Evolutionary conservation across 2,888 invertebrate species (phyloP).

Genomic region (Dasysyrphus tricinctus): DNA sequence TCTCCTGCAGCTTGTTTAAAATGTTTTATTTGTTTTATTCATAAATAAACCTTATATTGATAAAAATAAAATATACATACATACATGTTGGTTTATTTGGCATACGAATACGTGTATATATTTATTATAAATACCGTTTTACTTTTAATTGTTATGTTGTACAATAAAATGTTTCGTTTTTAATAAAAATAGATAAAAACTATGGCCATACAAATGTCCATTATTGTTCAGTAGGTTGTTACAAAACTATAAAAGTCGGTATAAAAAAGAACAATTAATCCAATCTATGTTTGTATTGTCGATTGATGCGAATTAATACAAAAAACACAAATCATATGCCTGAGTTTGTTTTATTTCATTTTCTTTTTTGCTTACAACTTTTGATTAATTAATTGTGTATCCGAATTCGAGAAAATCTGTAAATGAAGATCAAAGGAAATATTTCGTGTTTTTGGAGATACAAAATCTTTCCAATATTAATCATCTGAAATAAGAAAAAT

Average conservation of each 20-base stretch:
- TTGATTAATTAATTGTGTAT: neutral
- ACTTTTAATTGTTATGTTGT: slow-evolving; percentile 5
- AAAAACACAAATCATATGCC: slow-evolving; percentile 1
- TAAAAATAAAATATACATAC: neutral
- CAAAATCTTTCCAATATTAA: neutral
- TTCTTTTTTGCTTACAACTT: neutral
- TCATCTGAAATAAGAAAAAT: neutral
- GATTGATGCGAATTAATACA: slow-evolving; percentile 11
- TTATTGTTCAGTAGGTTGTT: slow-evolving; percentile 51
- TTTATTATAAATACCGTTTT: slow-evolving; percentile 33
- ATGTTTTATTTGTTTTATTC: neutral
- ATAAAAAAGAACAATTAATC: slow-evolving; percentile 16
- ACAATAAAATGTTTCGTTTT: neutral
- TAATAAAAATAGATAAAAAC: slow-evolving; percentile 38
- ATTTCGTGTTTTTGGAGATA: neutral
- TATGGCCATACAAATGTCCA: slow-evolving; percentile 23
- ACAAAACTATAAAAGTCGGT: slow-evolving; percentile 20
- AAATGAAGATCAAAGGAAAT: slow-evolving; percentile 8
- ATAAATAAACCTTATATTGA: neutral
- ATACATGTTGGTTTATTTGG: slow-evolving; percentile 24
- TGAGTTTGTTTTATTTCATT: slow-evolving; percentile 20
- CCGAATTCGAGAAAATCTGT: neutral
- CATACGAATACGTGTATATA: slow-evolving; percentile 27
- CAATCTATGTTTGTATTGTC: slow-evolving; percentile 9
- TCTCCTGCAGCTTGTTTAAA: neutral